These are phyloP conservation scores for pig (Sus scrofa) DNA, from an alignment of 2,113 vertebrate species.

Conservation along the genomic window DNA sequence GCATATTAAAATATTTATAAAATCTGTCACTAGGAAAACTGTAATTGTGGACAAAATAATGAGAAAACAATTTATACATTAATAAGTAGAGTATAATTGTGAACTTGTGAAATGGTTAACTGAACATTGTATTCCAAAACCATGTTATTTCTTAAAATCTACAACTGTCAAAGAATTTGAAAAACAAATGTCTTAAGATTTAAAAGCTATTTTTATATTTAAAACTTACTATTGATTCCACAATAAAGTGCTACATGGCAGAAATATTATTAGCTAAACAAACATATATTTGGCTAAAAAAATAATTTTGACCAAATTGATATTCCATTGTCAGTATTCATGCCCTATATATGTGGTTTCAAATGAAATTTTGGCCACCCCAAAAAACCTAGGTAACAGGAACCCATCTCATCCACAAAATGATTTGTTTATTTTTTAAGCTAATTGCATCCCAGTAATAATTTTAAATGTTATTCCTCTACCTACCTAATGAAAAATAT, in stretches of 20 bases:
- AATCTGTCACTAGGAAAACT: background rate
- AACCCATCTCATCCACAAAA: background rate
- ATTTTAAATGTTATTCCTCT: slow-evolving; percentile 21
- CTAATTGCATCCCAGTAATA: background rate
- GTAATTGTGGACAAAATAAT: background rate
- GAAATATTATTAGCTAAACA: background rate
- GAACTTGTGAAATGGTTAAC: background rate
- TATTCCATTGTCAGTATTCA: background rate
- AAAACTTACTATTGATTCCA: slow-evolving; percentile 5
- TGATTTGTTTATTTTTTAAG: background rate
- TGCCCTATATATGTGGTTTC: background rate
- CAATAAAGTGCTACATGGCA: background rate
- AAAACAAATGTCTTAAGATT: background rate
- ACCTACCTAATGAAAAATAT: background rate
- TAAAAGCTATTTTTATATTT: background rate
- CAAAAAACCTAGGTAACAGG: background rate
- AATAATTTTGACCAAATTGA: background rate
- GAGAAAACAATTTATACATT: background rate
- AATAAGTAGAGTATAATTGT: background rate
- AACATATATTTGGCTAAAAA: slow-evolving; percentile 6
- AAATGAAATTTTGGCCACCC: background rate
- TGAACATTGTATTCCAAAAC: background rate
- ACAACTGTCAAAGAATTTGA: background rate
- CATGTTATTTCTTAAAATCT: background rate
- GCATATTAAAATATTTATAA: background rate